Evolutionary conservation across 2,797 vertebrate genomes (phyloP).

Genomic region (Simalia tracyae): DNA sequence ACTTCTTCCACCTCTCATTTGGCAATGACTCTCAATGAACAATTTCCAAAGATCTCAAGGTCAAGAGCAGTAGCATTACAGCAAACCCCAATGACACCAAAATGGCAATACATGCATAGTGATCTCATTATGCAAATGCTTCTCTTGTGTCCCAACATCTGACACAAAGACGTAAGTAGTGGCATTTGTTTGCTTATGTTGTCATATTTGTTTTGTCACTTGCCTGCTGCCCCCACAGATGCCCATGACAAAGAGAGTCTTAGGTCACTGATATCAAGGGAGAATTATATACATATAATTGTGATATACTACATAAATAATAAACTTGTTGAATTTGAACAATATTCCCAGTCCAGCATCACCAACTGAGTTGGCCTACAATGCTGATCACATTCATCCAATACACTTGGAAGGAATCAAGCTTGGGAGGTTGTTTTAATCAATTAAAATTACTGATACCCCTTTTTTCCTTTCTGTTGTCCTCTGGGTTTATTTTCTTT

Average conservation of each 20-base stretch:
- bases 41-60: background rate
- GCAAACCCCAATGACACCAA: background rate
- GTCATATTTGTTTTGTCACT: background rate
- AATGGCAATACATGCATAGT: background rate
- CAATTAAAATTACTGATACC: background rate
- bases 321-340: background rate
- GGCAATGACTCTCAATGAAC: background rate
- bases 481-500: background rate
- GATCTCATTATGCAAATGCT: background rate
- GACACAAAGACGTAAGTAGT: background rate
- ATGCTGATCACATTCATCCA: background rate
- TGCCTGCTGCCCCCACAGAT: background rate
- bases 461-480: background rate
- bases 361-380: background rate
- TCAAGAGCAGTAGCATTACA: background rate
- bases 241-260: background rate
- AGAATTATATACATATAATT: background rate
- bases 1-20: background rate
- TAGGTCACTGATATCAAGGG: background rate
- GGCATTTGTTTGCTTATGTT: background rate
- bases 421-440: background rate
- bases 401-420: background rate
- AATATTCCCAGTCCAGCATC: background rate
- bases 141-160: background rate
- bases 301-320: background rate